Evolutionary conservation across 1,140 invertebrate species (phyloP).

Genomic region (Hycleus cichorii): DNA sequence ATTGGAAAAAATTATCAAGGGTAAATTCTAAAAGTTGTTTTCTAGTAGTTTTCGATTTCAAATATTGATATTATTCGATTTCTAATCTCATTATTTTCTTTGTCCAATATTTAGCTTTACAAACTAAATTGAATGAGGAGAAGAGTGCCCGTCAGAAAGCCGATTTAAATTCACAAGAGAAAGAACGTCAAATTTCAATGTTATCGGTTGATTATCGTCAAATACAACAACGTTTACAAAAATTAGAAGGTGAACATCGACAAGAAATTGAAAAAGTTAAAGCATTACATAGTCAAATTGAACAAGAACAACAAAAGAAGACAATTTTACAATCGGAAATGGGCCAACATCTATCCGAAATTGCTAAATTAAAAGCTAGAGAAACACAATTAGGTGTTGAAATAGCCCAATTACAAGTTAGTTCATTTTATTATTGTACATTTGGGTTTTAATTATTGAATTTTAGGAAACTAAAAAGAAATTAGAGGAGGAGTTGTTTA

Average conservation of each 20-base stretch:
- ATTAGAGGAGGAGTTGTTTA: conserved; percentile 74
- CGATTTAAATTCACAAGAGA: conserved; percentile 78
- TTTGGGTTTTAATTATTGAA: conserved; percentile 1
- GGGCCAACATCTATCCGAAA: conserved; percentile 61
- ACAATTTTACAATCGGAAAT: conserved; percentile 65
- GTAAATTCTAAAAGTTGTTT: conserved; percentile 15
- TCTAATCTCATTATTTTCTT: not conserved
- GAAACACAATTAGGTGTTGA: conserved; percentile 71
- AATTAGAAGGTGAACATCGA: conserved; percentile 80
- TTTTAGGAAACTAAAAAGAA: conserved; percentile 55
- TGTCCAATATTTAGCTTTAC: conserved; percentile 58
- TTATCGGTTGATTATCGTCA: conserved; percentile 87
- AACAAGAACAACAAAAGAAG: conserved; percentile 81
- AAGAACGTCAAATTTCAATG: conserved; percentile 90
- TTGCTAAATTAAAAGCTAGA: conserved; percentile 61
- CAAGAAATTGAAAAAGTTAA: conserved; percentile 84
- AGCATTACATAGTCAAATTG: conserved; percentile 72
- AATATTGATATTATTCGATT: not conserved
- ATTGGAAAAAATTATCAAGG: conserved; percentile 27
- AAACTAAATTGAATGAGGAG: conserved; percentile 86
- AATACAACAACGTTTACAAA: conserved; percentile 82
- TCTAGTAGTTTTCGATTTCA: too few relatives aligned
- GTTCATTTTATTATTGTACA: not conserved
- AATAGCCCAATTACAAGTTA: conserved; percentile 53
- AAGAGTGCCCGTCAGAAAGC: conserved; percentile 74